Evolutionary conservation across 2,113 vertebrate species (phyloP), one percentile per base, ranked within the genome.

Genomic region (Rhinoderma darwinii): DNA sequence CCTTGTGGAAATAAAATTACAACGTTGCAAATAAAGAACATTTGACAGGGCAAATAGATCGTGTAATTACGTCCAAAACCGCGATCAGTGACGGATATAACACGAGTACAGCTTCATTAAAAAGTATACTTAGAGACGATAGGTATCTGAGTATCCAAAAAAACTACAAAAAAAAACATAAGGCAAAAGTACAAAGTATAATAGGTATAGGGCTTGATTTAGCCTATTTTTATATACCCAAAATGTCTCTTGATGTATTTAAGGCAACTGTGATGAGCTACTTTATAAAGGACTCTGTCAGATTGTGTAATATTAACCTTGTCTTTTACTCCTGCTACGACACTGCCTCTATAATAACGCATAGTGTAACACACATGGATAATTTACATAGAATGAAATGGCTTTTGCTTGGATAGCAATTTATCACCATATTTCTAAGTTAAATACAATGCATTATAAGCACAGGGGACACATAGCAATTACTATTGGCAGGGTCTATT

Each of bases 401-500:
- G 51, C 79, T 82, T 82, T 87, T 87, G 86, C 86, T 87, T 87
- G 78, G 66, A 82, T 75, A 75, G 86, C 86, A 87, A 82, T 87
- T 87, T 87, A 87, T 87, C 86, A 82, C 30, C 86, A 87, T 87
- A 87, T 87, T 87, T 75, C 78, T 82, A 87, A 43, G 86, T 82
- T 87, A 75, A 82, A 87, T 75, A 87, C 78, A 82, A 87, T 82
- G 82, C 78, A 75, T 82, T 75, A 75, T 82, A 73, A 87, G 79
- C 86, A 87, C 86, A 82, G 50, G 86, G 86, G 86, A 87, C 86
- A 87, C 86, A 74, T 43, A 82, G 86, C 86, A 87, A 87, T 87
- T 87, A 87, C 79, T 74, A 87, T 82, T 87, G 86, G 76, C 86
- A 87, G 37, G 78, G 78, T 87, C 70, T 87, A 87, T 87, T 87